Evolutionary conservation across 30 jellyfish, hydroid and myxozoan species (phyloP).

Genomic region (Sanderia malayensis): DNA sequence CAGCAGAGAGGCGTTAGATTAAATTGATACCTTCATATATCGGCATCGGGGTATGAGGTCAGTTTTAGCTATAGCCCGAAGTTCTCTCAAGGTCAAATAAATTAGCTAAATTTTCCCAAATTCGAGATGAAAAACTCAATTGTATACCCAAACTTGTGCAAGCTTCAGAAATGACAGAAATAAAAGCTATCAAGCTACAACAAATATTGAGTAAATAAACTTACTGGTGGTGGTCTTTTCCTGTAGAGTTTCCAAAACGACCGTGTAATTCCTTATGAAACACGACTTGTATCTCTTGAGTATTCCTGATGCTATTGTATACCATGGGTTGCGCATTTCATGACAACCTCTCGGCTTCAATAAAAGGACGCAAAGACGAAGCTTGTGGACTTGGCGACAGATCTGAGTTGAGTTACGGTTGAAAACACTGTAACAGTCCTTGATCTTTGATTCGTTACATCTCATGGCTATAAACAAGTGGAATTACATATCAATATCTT

Average conservation of each 20-base stretch:
- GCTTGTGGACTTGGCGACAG: constrained; percentile 49
- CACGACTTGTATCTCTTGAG: constrained; percentile 36
- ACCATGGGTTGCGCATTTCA: constrained; percentile 70
- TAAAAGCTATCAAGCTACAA: too few species aligned
- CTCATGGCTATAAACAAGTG: constrained; percentile 5
- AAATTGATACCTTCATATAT: too few species aligned
- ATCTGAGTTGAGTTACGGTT: constrained; percentile 23
- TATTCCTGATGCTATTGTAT: constrained; percentile 42
- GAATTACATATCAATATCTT: too few species aligned
- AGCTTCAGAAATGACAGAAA: too few species aligned
- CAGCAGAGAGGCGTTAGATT: too few species aligned
- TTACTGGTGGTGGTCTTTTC: constrained; percentile 14
- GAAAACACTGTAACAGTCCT: constrained; percentile 42
- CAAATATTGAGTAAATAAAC: not conserved
- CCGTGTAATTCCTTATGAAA: constrained; percentile 49
- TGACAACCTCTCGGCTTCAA: constrained; percentile 57
- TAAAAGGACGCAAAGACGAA: constrained; percentile 35
- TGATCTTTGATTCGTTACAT: constrained; percentile 51
- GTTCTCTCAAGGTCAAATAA: too few species aligned
- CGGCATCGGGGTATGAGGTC: too few species aligned
- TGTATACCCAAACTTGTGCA: too few species aligned
- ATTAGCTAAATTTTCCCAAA: too few species aligned
- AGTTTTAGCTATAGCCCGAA: too few species aligned
- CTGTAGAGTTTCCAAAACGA: constrained; percentile 34
- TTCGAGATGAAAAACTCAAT: too few species aligned